Evolutionary conservation across 2,888 invertebrate genomes (phyloP).

Genomic region (Pelosia muscerda): DNA sequence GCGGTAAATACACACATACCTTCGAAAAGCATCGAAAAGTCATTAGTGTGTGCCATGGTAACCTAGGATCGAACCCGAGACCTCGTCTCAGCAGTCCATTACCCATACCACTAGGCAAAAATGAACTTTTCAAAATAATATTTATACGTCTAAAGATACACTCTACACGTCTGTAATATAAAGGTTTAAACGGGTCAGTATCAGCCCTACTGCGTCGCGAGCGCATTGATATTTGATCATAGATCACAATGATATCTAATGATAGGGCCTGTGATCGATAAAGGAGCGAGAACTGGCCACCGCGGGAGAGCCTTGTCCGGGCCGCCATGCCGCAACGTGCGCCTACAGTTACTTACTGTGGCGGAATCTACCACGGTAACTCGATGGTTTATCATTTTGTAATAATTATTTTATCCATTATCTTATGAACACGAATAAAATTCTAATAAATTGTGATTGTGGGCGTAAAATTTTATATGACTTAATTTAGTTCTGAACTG

Average conservation of each 20-base stretch:
- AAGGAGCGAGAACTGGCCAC: slow-evolving; percentile 73
- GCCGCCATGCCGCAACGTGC: slow-evolving; percentile 29
- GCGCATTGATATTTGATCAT: slow-evolving; percentile 70
- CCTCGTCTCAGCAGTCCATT: no score
- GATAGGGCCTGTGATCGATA: slow-evolving; percentile 81
- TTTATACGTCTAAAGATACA: not conserved
- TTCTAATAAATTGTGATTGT: not conserved
- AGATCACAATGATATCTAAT: slow-evolving; percentile 85
- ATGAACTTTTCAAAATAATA: no score
- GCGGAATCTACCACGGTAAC: slow-evolving; percentile 20
- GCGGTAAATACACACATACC: no score
- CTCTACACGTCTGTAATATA: not conserved
- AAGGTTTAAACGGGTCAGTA: not conserved
- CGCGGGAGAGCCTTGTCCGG: slow-evolving; percentile 69
- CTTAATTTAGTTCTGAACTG: no score
- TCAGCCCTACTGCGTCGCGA: slow-evolving; percentile 61
- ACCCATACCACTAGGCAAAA: no score
- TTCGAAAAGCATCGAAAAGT: no score
- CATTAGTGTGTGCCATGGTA: no score
- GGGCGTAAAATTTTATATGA: no score
- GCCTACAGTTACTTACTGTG: slow-evolving; percentile 22
- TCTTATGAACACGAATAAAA: not conserved
- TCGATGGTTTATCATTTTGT: slow-evolving; percentile 5
- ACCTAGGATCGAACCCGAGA: no score
- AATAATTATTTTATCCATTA: not conserved